A percentile compares a stretch with the other conserved stretches of the same genome.
phyloP scores from a whole-genome alignment of 2,113 vertebrate species.

The Mellivora capensis region DNA sequence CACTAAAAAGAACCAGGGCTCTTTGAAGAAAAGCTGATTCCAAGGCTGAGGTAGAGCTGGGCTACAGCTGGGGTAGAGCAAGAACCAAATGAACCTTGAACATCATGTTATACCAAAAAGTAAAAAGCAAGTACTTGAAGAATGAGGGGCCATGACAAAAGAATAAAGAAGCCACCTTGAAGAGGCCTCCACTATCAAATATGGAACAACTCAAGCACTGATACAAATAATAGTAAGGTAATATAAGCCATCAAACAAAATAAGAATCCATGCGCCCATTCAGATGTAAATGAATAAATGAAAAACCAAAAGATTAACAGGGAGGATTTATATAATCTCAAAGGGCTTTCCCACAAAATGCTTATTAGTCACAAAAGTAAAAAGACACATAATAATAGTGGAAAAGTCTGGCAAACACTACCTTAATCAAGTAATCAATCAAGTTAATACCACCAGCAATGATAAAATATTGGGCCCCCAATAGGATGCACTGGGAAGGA shows the following conservation, averaged over 20 bases:
- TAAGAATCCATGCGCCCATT: background rate
- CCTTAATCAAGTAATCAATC: background rate
- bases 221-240: background rate
- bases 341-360: background rate
- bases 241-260: conserved; percentile 4
- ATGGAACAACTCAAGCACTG: background rate
- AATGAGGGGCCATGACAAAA: background rate
- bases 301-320: background rate
- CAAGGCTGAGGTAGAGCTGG: background rate
- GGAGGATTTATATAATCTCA: background rate
- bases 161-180: background rate
- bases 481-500: background rate
- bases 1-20: background rate
- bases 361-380: background rate
- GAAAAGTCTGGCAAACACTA: background rate
- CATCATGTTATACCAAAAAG: background rate
- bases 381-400: background rate
- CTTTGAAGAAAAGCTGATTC: background rate
- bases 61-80: background rate
- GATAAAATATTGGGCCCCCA: background rate
- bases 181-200: background rate
- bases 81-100: background rate
- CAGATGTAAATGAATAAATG: background rate
- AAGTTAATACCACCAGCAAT: background rate
- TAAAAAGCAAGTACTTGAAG: background rate